Percentiles rank a stretch among this genome's conserved stretches.
These are phyloP conservation scores for Haemorhous mexicanus DNA, from an alignment of 2,113 vertebrate species.

Conservation along the genomic window DNA sequence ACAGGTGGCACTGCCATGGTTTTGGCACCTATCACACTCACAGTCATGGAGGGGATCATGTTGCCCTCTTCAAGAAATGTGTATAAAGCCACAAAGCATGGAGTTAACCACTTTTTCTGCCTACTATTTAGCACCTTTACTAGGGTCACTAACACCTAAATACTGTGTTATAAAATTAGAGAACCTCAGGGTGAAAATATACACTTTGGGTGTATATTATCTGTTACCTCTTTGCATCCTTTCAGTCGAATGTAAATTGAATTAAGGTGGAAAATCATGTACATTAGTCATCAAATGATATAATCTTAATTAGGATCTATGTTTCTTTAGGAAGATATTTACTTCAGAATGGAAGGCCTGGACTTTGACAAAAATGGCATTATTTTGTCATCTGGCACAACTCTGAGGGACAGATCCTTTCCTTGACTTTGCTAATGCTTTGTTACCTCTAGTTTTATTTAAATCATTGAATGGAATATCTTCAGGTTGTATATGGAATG, in stretches of 20 bases:
- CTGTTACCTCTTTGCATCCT: not conserved
- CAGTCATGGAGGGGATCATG: rapidly evolving
- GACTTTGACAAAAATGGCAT: not conserved
- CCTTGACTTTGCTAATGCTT: not conserved
- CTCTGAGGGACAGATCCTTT: not conserved
- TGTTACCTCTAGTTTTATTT: not conserved
- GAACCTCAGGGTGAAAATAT: not conserved
- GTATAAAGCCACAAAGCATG: not conserved
- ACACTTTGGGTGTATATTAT: not conserved
- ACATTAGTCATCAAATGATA: not conserved
- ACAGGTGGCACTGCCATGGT: not conserved
- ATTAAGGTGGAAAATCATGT: not conserved
- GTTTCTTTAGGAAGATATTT: not conserved
- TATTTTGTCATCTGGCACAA: not conserved
- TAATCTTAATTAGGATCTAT: not conserved
- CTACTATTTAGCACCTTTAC: not conserved
- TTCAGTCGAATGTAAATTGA: not conserved
- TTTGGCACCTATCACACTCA: not conserved
- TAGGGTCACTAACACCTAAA: not conserved
- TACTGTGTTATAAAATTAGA: not conserved
- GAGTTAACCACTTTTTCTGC: not conserved
- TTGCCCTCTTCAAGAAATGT: not conserved
- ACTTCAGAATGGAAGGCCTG: not conserved
- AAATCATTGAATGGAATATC: not conserved
- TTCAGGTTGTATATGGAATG: not conserved